phyloP scores from a whole-genome alignment of 2,797 vertebrate genomes.

The Crax fasciolata region DNA sequence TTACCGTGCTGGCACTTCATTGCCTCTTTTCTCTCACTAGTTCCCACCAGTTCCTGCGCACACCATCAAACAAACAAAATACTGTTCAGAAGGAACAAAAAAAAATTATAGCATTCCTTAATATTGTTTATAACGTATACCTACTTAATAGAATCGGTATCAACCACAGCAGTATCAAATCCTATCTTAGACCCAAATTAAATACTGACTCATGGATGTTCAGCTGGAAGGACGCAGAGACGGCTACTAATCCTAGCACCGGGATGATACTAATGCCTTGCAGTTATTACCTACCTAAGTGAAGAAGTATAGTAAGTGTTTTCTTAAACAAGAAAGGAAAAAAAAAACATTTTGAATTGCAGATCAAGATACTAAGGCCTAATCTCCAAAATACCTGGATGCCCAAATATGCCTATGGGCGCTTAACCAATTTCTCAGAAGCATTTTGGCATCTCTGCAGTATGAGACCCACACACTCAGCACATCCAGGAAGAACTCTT shows the following conservation, averaged over 20 bases:
- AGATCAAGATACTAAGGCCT: not conserved
- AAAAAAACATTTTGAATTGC: not conserved
- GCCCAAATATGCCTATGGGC: not conserved
- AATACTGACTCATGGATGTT: not conserved
- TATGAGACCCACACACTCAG: not conserved
- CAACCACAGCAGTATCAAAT: not conserved
- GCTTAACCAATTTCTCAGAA: not conserved
- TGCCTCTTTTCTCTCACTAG: not conserved
- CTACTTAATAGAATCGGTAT: not conserved
- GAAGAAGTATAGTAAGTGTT: not conserved
- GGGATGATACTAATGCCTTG: not conserved
- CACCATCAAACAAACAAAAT: not conserved
- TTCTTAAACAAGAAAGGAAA: not conserved
- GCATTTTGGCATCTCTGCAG: not conserved
- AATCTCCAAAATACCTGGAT: not conserved
- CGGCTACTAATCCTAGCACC: not conserved
- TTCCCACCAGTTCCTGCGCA: not conserved
- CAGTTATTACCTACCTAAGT: not conserved
- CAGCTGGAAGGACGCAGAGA: not conserved
- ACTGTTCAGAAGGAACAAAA: not conserved
- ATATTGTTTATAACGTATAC: not conserved
- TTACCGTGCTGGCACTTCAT: not conserved
- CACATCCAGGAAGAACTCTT: not conserved
- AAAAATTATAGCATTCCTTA: not conserved
- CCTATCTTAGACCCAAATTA: not conserved